phyloP scores from a whole-genome alignment of 1,140 invertebrate genomes.

The Drosophila eugracilis region DNA sequence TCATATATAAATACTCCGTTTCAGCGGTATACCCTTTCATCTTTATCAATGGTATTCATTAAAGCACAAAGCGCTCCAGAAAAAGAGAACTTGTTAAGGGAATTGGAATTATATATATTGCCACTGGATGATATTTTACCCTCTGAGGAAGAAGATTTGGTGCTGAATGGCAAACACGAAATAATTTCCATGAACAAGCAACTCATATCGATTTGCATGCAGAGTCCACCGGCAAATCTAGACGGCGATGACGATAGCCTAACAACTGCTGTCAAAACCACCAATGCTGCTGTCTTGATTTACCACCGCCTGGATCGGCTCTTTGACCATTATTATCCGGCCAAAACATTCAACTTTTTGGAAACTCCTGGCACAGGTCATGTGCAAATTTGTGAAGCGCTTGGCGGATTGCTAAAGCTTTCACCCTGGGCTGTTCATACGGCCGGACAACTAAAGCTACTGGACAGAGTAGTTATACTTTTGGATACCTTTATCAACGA shows the following conservation, averaged over 20 bases:
- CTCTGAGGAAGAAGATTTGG: not conserved
- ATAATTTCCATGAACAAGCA: conserved; percentile 10
- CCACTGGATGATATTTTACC: not conserved
- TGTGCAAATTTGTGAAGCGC: conserved; percentile 56
- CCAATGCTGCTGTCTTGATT: conserved; percentile 22
- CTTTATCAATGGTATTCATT: conserved; percentile 45
- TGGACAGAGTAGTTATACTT: conserved; percentile 45
- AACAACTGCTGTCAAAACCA: not conserved
- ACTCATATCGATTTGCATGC: conserved; percentile 1
- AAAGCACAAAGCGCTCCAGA: conserved; percentile 25
- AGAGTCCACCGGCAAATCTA: not conserved
- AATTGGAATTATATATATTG: conserved; percentile 30
- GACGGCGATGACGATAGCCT: not conserved
- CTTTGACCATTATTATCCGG: conserved; percentile 45
- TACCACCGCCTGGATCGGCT: conserved; percentile 46
- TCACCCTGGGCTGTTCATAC: conserved; percentile 33
- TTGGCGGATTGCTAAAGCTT: conserved; percentile 58
- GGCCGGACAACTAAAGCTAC: conserved; percentile 31
- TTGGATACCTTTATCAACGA: conserved; percentile 64
- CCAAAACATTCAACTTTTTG: conserved; percentile 46
- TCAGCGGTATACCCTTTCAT: conserved; percentile 43
- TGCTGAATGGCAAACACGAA: not conserved
- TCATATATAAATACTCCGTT: conserved; percentile 7
- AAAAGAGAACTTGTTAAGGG: conserved; percentile 23
- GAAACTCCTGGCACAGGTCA: conserved; percentile 31